Evolutionary conservation across 2,888 invertebrate species (phyloP), one percentile per base, ranked within the genome.

Genomic region (Chloromyia formosa): DNA sequence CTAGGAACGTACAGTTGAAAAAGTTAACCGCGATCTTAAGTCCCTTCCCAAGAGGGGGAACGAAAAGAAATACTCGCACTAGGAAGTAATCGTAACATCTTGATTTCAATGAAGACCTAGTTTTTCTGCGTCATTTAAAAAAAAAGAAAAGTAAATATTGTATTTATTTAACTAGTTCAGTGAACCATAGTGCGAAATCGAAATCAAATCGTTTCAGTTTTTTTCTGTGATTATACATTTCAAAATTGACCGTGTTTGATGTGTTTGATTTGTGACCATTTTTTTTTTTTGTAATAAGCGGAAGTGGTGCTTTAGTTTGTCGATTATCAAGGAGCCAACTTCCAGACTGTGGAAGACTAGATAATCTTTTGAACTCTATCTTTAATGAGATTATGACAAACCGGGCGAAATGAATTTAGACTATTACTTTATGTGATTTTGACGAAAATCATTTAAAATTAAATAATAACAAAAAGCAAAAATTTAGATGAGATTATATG

Each of bases 291-390:
- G 5, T 2, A 56, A 45, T 4, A 20, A n/a, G 40, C 71, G 58
- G 56, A 71, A 56, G 22, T 42, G 27, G 7, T 35, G 7, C 56
- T 22, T 18, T 22, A 40, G 10, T 71, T 22, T n/a, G n/a, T 54
- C 14, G 35, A 56, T 27, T 45, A 27, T 53, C 22, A 68, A 18
- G 14, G 16, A 20, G 18, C 14, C 20, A 42, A 23, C 40, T 56
- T 56, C 56, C 2, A 40, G n/a, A 40, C 14, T 56, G 71, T 71
- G 71, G 16, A 71, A 18, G 18, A 42, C 20, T 7, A n/a, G 56
- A 71, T 71, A 56, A 71, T 58, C 58, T 71, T 27, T 71, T 58
- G 71, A 71, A 71, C 71, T 58, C 49, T 22, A 18, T 35, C 49
- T 2, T 49, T 3, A 49, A 1, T 3, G 5, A 49, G 27, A 35